Evolutionary conservation across 2,113 vertebrate genomes (phyloP), one percentile per base, ranked within the genome.

Genomic region (Parus major): DNA sequence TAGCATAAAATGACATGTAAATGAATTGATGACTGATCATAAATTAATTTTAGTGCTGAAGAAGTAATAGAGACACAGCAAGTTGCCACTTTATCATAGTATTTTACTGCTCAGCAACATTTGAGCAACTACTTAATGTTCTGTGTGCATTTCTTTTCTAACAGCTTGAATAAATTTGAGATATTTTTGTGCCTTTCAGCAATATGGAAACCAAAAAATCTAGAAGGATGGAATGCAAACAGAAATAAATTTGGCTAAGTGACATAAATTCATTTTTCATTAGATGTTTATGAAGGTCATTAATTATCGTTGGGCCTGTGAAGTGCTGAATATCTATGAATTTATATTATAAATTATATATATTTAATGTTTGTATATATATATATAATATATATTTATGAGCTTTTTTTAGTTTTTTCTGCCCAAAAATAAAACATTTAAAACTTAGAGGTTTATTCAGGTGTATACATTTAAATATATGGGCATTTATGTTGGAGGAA

Each of bases 1-100:
- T 98, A 97, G 98, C 95, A 97, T 98, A 98, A 99, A 99, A 98
- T 15, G 98, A 98, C 98, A 99, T 99, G 98, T 98, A 99, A 98
- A 99, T 99, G 98, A 99, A 98, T 98, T 98, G 97, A 98, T 98
- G 97, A 98, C 97, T 98, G 97, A 97, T 98, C 98, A 98, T 99
- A 99, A 99, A 99, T 99, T 99, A 99, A 98, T 98, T 99, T 99
- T 99, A 99, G 98, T 98, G 98, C 97, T 98, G 97, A 98, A 97
- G 97, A 98, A 98, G 95, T 98, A 98, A 98, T 98, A 96, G 97
- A 98, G 95, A 97, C 93, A 97, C 97, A 98, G 97, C 95, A 97
- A 98, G 98, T 98, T 98, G 96, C 97, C 97, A 98, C 97, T 98
- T 98, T 98, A 98, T 98, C 97, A 95, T 93, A 93, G 90, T 97